Base-by-base conservation (phyloP, 2,888 invertebrate species). In the Anthrax anthrax region DNA sequence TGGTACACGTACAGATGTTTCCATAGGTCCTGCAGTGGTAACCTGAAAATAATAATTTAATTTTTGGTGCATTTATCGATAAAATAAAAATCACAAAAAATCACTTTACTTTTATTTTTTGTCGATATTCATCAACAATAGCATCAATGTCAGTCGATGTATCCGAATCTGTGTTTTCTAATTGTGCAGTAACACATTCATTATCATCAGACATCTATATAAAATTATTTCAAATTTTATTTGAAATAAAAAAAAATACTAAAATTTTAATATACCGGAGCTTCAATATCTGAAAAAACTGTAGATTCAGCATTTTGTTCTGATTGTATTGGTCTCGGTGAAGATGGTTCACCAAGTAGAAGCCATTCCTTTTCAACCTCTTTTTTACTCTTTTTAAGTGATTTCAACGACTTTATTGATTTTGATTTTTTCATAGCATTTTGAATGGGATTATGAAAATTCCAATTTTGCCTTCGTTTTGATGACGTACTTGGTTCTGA, bases 121-220 rank as follows among this genome's bases (percentile, higher is more conserved):
- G 83, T 49, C 77, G 76, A 58, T 84, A 84, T 59, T 84, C 84
- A 57, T 82, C 81, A 1, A 84, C 84, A 16, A 80, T 80, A 2
- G 81, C 81, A 60, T 84, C 84, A 46, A 84, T 82, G 57, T 84
- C 84, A 2, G 84, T 84, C 1, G 81, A 81, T 52, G 78, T 80
- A 51, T 79, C 79, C 19, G 78, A 79, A 50, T 78, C 79, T n/a
- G 77, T 76, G 52, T 75, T 75, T 18, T 71, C 77, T n/a, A 23
- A 8, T 23, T 23, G 23, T 23, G 4, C 23, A 6, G 23, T 23
- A 23, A 50, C 42, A 27, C 48, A 51, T 34, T 55, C 53, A 39
- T 52, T 47, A 42, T 53, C 55, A 4, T 53, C 55, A 4, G 55
- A 51, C 36, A 45, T 40, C 51, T 51, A 3, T 16, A 44, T 39